Conservation (phyloP, 2,113 vertebrate species). For the Oreochromis tanganicae region DNA sequence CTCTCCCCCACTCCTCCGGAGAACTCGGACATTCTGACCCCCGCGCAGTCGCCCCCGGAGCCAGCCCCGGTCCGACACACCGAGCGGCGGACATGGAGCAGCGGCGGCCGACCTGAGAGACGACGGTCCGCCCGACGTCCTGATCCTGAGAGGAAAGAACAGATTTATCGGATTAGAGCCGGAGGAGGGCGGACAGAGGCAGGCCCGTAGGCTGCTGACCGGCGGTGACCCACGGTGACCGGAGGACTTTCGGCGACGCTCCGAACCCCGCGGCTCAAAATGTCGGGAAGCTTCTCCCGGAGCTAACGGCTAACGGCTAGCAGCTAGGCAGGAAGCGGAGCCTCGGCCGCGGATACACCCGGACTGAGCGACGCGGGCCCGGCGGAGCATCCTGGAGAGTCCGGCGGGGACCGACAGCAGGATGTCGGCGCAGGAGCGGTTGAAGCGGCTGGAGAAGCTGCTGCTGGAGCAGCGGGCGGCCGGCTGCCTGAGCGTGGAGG, state of each 20-base stretch:
- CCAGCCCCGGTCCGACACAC: background rate
- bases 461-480: conserved; percentile 74
- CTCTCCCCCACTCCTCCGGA: background rate
- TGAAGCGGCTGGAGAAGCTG: conserved; percentile 93
- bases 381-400: background rate
- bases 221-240: background rate
- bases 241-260: background rate
- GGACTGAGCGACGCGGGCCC: background rate
- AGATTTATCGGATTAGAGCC: conserved; percentile 63
- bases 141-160: conserved; percentile 53
- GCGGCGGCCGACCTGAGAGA: conserved; percentile 41
- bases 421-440: conserved; percentile 92
- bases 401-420: background rate
- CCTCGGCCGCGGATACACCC: background rate
- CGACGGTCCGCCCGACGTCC: conserved; percentile 54
- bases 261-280: conserved; percentile 12
- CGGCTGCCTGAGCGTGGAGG: conserved; percentile 85
- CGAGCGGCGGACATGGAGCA: conserved; percentile 40
- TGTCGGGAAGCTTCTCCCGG: conserved; percentile 64
- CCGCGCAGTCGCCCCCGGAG: background rate
- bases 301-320: conserved; percentile 58
- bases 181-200: conserved; percentile 11
- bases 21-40: background rate
- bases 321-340: conserved; percentile 40
- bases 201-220: background rate